A percentile compares a stretch with the other conserved stretches of the same genome.
Evolutionary conservation across 2,113 vertebrate genomes (phyloP).

Genomic region (Rhabdomys dilectus): DNA sequence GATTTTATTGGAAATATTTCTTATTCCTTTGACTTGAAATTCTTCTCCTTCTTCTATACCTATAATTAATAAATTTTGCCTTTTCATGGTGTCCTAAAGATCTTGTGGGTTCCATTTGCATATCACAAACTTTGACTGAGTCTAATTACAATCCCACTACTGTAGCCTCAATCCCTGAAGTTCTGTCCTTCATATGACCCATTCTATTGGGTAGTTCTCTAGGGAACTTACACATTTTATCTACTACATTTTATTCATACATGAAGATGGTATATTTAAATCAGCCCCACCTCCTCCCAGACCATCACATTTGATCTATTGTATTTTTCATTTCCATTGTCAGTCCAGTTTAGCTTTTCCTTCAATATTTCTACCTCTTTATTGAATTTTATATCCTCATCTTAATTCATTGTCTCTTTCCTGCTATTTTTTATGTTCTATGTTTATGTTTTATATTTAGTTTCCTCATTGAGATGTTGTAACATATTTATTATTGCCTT

Average conservation of each 20-base stretch:
- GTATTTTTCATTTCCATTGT: neutral
- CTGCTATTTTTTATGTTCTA: neutral
- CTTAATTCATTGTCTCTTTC: neutral
- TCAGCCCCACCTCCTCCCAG: neutral
- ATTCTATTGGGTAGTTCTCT: neutral
- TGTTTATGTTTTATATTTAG: too few species aligned
- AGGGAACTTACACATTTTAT: neutral
- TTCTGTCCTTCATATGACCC: neutral
- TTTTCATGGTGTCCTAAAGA: neutral
- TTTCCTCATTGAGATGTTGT: neutral
- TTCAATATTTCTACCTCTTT: neutral
- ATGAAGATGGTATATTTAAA: neutral
- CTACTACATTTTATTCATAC: neutral
- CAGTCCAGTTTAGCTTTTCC: neutral
- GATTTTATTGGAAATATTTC: neutral
- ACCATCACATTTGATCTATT: neutral
- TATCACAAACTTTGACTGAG: neutral
- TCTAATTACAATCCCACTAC: neutral
- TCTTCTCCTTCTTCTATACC: neutral
- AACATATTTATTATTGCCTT: neutral
- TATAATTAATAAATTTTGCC: neutral
- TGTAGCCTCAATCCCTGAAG: neutral
- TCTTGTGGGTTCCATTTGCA: neutral
- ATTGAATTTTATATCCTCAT: neutral
- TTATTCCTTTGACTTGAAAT: neutral